These are phyloP conservation scores for Bubalus kerabau DNA, from an alignment of 2,113 vertebrate species.

Conservation along the genomic window DNA sequence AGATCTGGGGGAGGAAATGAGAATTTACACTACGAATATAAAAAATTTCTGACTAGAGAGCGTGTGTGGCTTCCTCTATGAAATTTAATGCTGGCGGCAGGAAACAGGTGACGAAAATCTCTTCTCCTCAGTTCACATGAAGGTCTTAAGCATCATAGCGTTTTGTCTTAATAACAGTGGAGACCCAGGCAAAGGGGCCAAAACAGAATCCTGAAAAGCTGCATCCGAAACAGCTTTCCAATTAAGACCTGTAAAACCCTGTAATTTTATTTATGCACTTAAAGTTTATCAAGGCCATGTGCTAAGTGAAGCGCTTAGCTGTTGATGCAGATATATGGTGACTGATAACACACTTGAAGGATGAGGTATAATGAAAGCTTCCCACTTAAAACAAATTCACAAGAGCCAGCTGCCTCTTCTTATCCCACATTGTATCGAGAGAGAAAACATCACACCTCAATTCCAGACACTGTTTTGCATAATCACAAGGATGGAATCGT, in stretches of 20 bases:
- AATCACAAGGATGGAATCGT: background rate
- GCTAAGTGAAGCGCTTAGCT: background rate
- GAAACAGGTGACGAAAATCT: background rate
- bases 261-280: background rate
- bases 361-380: background rate
- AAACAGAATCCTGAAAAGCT: background rate
- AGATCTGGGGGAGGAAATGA: background rate
- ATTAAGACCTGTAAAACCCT: background rate
- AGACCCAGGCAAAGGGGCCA: background rate
- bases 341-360: background rate
- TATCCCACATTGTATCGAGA: background rate
- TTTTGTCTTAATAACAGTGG: background rate
- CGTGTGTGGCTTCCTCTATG: background rate
- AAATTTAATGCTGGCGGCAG: background rate
- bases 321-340: background rate
- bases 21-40: constrained; percentile 4
- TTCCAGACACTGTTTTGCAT: background rate
- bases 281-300: background rate
- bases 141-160: background rate
- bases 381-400: background rate
- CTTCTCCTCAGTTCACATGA: background rate
- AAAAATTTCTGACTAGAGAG: background rate
- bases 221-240: background rate
- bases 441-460: background rate
- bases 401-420: constrained; percentile 16